phyloP scores from a whole-genome alignment of 2,797 vertebrate species.

The Amblyopsis hoosieri region DNA sequence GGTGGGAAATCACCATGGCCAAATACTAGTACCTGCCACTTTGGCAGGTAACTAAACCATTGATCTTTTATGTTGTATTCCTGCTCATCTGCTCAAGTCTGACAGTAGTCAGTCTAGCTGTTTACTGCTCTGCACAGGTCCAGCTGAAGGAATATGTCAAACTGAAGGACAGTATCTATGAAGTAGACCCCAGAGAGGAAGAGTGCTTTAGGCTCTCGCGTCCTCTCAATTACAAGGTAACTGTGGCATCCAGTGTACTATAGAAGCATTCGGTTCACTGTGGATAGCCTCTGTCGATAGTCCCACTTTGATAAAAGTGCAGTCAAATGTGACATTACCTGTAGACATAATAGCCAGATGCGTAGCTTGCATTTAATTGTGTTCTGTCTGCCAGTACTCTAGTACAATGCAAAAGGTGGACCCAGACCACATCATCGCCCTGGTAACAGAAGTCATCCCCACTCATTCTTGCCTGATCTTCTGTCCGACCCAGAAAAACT shows the following conservation, averaged over 20 bases:
- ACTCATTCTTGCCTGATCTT: conserved; percentile 91
- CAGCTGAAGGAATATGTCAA: conserved; percentile 93
- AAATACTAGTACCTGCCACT: neutral
- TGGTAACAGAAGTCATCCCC: conserved; percentile 95
- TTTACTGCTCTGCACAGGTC: conserved; percentile 73
- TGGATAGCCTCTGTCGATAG: no score
- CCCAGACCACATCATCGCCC: conserved; percentile 90
- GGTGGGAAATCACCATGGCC: neutral
- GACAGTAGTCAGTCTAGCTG: neutral
- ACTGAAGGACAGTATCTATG: conserved; percentile 86
- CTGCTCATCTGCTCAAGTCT: no score
- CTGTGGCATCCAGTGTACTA: no score
- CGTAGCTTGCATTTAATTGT: neutral
- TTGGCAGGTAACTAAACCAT: no score
- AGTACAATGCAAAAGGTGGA: conserved; percentile 87
- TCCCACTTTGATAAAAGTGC: no score
- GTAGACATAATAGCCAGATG: neutral
- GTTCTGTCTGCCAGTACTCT: conserved; percentile 82
- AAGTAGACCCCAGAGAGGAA: conserved; percentile 83
- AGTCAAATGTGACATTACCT: neutral
- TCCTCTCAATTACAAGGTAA: conserved; percentile 86
- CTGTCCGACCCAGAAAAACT: conserved; percentile 97
- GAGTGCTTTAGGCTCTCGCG: conserved; percentile 85
- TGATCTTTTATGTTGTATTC: no score
- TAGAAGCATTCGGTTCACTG: no score